phyloP scores from a whole-genome alignment of 2,113 vertebrate species.

The Paradisaea rubra region DNA sequence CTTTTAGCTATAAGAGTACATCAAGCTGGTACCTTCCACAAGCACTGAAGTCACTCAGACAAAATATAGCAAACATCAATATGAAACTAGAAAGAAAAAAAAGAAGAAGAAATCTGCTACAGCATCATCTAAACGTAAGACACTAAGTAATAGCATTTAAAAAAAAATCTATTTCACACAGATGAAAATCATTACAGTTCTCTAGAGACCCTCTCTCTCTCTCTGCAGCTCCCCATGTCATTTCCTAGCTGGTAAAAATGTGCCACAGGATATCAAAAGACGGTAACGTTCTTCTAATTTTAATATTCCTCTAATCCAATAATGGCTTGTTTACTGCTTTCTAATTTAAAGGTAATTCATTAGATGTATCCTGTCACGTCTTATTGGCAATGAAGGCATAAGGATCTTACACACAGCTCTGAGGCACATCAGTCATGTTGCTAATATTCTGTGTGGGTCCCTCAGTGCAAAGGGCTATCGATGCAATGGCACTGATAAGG shows the following conservation, averaged over 20 bases:
- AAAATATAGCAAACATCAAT: background rate
- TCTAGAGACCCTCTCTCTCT: constrained; percentile 24
- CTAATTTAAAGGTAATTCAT: constrained; percentile 64
- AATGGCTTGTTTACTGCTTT: constrained; percentile 55
- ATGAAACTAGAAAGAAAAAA: background rate
- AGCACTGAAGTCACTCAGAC: background rate
- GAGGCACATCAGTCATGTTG: background rate
- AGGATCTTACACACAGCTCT: background rate
- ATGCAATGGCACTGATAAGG: background rate
- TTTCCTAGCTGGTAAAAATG: constrained; percentile 45
- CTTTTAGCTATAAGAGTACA: background rate
- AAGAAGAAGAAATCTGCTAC: background rate
- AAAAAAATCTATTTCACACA: constrained; percentile 43
- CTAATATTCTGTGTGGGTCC: background rate
- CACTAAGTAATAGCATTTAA: constrained; percentile 14
- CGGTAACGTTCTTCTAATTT: constrained; percentile 14
- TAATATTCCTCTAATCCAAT: constrained; percentile 59
- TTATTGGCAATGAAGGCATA: background rate
- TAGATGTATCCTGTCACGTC: constrained; percentile 39
- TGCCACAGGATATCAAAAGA: constrained; percentile 52
- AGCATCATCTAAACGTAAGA: background rate
- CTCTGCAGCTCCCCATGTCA: constrained; percentile 12
- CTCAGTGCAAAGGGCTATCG: background rate
- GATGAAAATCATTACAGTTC: constrained; percentile 49
- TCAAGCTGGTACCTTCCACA: background rate